Base-by-base conservation (phyloP, 2,888 invertebrate species). In the Cephus rjabovi region DNA sequence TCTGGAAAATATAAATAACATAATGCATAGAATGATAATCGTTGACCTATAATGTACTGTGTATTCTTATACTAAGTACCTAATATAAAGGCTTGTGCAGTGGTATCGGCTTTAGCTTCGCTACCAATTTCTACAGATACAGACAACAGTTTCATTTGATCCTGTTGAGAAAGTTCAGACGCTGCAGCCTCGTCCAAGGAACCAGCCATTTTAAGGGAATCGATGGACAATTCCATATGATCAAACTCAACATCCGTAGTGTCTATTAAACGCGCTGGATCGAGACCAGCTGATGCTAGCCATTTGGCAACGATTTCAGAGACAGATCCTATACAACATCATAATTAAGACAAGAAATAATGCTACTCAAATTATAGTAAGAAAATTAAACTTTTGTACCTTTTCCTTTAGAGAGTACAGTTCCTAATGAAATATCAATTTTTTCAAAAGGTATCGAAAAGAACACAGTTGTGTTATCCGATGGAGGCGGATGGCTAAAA, bases 301-400 rank as follows among this genome's bases (percentile, higher is more conserved):
- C 98, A 98, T 89, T 96, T 96, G 0, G 97, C 96, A 73, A 97
- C 96, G 76, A 97, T 92, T 91, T 98, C 98, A 0, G 97, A 96
- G 12, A 98, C 95, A n/a, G 96, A 96, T 68, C 98, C 98, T 93
- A 93, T 74, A 75, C 33, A 37, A 37, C 31, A 76, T 37, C 9
- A 37, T 75, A 56, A 56, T 86, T 74, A 4, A 76, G 34, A 23
- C 73, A 37, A 80, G 74, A 40, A 37, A 73, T 34, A 75, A 31
- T 30, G 0, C 31, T 23, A 71, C 31, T 11, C 33, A 71, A 71
- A 34, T 31, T 31, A 12, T 30, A 71, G 12, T 31, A 71, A 31
- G 4, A 71, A 56, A 56, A 23, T 56, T 23, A 23, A 56, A 9
- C 9, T 56, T 56, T 23, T 23, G 56, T 85, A 91, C 93, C 93